Base-by-base conservation (phyloP, 2,888 invertebrate genomes). In the Campoplex capitator region DNA sequence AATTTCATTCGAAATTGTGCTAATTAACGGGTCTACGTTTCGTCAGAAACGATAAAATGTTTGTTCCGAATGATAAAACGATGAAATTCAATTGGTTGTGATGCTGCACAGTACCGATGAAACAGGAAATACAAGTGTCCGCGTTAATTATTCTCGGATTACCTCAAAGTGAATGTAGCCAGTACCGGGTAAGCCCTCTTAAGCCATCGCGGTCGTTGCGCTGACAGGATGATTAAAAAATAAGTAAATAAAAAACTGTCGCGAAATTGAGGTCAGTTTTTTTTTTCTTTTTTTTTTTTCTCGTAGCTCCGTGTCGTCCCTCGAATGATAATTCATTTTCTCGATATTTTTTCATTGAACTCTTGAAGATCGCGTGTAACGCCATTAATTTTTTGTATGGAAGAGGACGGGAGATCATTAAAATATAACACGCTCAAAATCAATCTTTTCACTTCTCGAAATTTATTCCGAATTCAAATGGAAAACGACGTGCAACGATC, bases 221-320 rank as follows among this genome's bases (percentile, higher is more conserved):
- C 35, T 56, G 85, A 81, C 85, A 81, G 71, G 71, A 35, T 45
- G 71, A 81, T 77, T 65, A 38, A 58, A 78, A 77, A 32, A 76
- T 67, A 73, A 32, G 67, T 65, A 73, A 68, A 68, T 68, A 73
- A 73, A 74, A 79, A 77, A 77, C 35, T 75, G 65, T 73, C 54
- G 38, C 56, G 85, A 67, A 71, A 85, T 85, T 54, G 76, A 79
- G 85, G 85, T 65, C 85, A 67, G 42, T 45, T 56, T 62, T 85
- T 73, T 58, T 76, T 38, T 38, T 1, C 1, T 6, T 23, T 23
- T 23, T 23, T 23, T 23, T 23, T 23, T 23, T n/a, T n/a, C n/a
- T 48, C 54, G 56, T 32, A 42, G 54, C 42, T 85, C 56, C 13
- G 48, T 56, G n/a, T 70, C 76, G 67, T 9, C n/a, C 45, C 76